Evolutionary conservation across 2,888 invertebrate genomes (phyloP), one percentile per base, ranked within the genome.

Genomic region (Eremobia ochroleuca): DNA sequence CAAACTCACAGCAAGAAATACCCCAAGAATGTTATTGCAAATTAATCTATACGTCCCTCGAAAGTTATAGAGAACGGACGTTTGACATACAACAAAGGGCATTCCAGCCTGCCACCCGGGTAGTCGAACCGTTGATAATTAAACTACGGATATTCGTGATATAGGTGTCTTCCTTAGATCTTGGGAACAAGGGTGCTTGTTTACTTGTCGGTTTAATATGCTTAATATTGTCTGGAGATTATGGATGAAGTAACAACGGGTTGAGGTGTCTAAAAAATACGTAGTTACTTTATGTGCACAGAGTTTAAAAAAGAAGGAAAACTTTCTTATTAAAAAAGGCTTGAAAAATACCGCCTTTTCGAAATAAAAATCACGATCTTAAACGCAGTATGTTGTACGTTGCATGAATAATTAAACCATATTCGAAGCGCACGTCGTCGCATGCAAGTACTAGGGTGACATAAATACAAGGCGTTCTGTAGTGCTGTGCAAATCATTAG

Each of bases 401-500:
- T 77, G 72, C 73, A 79, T 87, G 85, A 87, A 85, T 87, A 87
- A 87, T 84, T 79, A 87, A 87, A 88, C 76, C 73, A 76, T 83
- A 73, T 86, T 83, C 69, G 85, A 87, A 84, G 87, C 81, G 75
- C 76, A 69, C 59, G 71, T 72, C 59, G 71, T 72, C 46, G 87
- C 76, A 73, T 77, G 79, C 76, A 77, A 85, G 80, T 82, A 80
- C 75, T 59, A 77, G 84, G 87, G 73, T 64, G 87, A 83, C 84
- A 84, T 84, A 86, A 86, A 83, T 84, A 86, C 84, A 71, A 75
- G 72, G 78, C 75, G 73, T 77, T 81, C 74, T 87, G 79, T 77
- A 88, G 90, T 85, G 86, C 85, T 87, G 86, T 91, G 92, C 90
- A 91, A 92, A 92, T 92, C 90, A 92, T 92, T 92, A 92, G 91